Percentiles rank a stretch among this genome's conserved stretches.
Evolutionary conservation across 23 tunicate species (phyloP).

Genomic region (Ascidia mentula): DNA sequence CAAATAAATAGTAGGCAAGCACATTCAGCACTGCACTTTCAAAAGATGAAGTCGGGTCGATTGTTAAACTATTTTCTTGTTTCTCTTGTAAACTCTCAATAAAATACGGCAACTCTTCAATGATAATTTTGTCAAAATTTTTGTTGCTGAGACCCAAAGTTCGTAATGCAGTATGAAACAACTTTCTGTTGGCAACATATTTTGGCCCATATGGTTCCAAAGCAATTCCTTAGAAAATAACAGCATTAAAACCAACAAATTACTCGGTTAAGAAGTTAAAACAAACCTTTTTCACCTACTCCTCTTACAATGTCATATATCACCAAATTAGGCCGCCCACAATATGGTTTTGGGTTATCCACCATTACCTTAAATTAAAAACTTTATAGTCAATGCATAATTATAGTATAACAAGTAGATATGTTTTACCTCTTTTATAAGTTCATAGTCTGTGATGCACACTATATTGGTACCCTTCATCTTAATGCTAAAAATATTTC

Average conservation of each 20-base stretch:
- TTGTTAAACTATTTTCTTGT: background rate
- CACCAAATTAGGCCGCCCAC: background rate
- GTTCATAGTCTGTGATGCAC: background rate
- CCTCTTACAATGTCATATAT: background rate
- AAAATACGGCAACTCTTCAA: conserved; percentile 13
- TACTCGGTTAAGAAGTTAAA: too few species aligned
- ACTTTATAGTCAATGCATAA: background rate
- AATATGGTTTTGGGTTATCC: conserved; percentile 1
- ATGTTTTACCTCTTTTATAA: background rate
- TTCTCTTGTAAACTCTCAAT: background rate
- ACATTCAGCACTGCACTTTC: conserved; percentile 21
- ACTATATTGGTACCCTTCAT: background rate
- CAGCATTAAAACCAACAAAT: too few species aligned
- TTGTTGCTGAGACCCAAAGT: background rate
- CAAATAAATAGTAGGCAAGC: background rate
- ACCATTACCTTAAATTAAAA: background rate
- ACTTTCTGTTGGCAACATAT: conserved; percentile 22
- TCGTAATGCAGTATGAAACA: conserved; percentile 20
- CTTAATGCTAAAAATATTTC: background rate
- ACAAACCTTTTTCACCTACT: background rate
- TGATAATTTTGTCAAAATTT: background rate
- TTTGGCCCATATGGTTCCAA: conserved; percentile 17
- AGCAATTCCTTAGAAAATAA: conserved; percentile 18
- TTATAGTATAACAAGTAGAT: background rate
- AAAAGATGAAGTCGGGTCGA: background rate